These are phyloP conservation scores for Fratercula arctica DNA, from an alignment of 2,797 vertebrate species.

Conservation along the genomic window DNA sequence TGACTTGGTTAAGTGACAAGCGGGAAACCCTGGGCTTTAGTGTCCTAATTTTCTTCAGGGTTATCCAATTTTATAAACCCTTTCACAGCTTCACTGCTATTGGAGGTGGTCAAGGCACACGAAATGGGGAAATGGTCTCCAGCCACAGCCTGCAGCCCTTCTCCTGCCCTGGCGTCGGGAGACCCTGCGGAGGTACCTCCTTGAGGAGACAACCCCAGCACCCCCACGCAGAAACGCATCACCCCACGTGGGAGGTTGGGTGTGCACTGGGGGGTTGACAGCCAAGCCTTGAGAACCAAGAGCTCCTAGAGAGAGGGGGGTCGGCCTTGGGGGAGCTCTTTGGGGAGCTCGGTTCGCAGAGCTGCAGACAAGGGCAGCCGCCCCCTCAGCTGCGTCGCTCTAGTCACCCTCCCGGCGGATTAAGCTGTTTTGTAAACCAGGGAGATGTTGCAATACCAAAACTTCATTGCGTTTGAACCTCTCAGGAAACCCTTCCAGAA, in stretches of 20 bases:
- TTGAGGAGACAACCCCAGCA: background rate
- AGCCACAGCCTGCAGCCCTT: background rate
- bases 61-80: background rate
- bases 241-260: accelerated
- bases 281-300: background rate
- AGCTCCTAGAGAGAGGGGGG: background rate
- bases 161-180: background rate
- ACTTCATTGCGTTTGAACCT: background rate
- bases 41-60: background rate
- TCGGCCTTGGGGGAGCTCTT: background rate
- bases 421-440: background rate
- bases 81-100: background rate
- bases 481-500: constrained; percentile 23
- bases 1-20: background rate
- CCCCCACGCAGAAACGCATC: background rate
- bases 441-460: background rate
- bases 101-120: background rate
- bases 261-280: background rate
- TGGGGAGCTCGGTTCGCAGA: background rate
- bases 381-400: background rate
- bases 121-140: background rate
- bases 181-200: background rate
- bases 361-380: background rate
- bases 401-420: background rate
- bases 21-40: background rate